These are phyloP conservation scores for Neogobius melanostomus DNA, from an alignment of 2,113 vertebrate genomes.

Conservation along the genomic window DNA sequence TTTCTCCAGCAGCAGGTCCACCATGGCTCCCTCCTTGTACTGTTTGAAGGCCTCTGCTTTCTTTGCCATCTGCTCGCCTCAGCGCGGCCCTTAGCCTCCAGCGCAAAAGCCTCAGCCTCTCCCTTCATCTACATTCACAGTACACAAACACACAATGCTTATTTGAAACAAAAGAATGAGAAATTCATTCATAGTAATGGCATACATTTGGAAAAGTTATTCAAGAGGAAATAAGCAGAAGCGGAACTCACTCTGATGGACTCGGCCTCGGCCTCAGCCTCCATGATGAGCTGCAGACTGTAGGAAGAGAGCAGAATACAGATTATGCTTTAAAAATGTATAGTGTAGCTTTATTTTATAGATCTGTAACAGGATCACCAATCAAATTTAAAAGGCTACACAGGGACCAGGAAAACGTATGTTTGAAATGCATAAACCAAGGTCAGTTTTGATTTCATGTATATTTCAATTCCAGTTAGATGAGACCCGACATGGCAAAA, in stretches of 20 bases:
- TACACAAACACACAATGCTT: neutral
- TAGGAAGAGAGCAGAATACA: neutral
- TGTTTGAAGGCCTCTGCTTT: conserved; percentile 89
- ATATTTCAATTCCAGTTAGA: too few relatives aligned
- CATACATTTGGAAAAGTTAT: neutral
- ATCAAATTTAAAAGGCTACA: too few relatives aligned
- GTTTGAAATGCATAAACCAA: too few relatives aligned
- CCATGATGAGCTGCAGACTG: conserved; percentile 87
- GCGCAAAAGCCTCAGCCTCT: conserved; percentile 86
- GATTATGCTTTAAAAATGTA: neutral
- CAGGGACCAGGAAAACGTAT: too few relatives aligned
- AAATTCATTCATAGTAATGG: neutral
- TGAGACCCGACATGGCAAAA: too few relatives aligned
- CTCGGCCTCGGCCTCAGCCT: conserved; percentile 89
- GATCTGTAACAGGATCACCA: neutral
- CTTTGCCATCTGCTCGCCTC: conserved; percentile 92
- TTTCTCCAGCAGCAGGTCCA: conserved; percentile 92
- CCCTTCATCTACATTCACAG: conserved; percentile 80
- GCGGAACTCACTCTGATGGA: conserved; percentile 80
- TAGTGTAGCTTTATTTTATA: neutral
- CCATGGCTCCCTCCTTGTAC: conserved; percentile 89
- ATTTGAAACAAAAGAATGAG: neutral
- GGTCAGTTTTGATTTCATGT: too few relatives aligned
- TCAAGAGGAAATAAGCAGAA: neutral
- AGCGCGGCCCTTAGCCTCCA: conserved; percentile 83